phyloP scores from a whole-genome alignment of 2,113 vertebrate genomes.

The Coptodon rendalli region DNA sequence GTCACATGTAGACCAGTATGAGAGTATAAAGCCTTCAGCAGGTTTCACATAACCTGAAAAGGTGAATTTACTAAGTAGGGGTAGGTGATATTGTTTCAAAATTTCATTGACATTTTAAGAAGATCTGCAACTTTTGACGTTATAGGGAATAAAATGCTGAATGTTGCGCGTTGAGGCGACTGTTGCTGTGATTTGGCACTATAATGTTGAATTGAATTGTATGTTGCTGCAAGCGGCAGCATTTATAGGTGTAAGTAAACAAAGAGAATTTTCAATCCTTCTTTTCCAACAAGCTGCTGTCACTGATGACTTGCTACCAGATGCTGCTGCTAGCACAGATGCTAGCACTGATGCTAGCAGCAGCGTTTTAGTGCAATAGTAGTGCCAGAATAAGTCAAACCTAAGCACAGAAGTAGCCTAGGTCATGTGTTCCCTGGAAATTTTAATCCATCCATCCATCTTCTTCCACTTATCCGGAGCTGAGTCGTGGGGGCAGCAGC shows the following conservation, averaged over 20 bases:
- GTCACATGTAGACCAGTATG: not conserved
- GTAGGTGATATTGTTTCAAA: rapidly evolving
- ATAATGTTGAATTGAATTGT: rapidly evolving
- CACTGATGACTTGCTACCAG: not conserved
- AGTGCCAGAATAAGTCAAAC: not conserved
- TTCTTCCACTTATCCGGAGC: rapidly evolving
- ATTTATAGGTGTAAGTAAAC: not conserved
- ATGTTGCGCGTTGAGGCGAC: not conserved
- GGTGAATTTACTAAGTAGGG: not conserved
- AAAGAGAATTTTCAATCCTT: no score
- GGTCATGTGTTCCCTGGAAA: not conserved
- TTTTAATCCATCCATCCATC: not conserved
- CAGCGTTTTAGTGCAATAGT: not conserved
- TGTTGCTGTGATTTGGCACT: not conserved
- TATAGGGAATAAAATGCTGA: not conserved
- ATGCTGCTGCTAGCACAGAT: not conserved
- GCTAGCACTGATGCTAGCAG: not conserved
- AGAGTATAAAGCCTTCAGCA: not conserved
- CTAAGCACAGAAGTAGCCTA: not conserved
- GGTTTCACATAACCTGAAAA: not conserved
- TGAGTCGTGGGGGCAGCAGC: not conserved
- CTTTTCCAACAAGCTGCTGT: not conserved
- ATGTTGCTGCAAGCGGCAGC: not conserved
- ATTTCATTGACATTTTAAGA: not conserved
- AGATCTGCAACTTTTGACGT: not conserved